These are phyloP conservation scores for Cladopsammia gracilis DNA, from an alignment of 64 coral and sea anemone species.

Conservation along the genomic window DNA sequence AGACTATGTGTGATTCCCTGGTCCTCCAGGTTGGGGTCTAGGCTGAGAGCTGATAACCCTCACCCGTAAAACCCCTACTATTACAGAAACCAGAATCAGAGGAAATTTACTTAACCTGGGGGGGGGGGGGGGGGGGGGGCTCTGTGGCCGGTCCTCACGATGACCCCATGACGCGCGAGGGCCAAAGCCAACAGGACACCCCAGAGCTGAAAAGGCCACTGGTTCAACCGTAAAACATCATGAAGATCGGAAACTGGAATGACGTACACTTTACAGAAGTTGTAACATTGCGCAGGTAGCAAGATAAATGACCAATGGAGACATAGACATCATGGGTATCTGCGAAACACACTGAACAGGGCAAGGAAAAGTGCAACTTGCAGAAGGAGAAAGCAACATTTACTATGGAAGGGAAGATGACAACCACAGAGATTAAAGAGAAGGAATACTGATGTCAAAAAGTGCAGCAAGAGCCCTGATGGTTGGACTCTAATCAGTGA, in stretches of 20 bases:
- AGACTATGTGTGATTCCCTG: no score
- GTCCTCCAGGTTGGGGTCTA: no score
- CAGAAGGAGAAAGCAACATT: slow-evolving; percentile 17
- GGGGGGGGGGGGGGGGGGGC: no score
- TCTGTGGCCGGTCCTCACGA: slow-evolving; percentile 19
- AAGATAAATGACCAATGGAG: neutral
- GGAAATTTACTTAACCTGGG: slow-evolving; percentile 52
- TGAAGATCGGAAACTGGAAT: neutral
- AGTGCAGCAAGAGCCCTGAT: neutral
- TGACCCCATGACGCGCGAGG: slow-evolving; percentile 42
- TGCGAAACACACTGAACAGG: slow-evolving; percentile 17
- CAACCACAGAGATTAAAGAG: slow-evolving; percentile 38
- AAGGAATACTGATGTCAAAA: slow-evolving; percentile 50
- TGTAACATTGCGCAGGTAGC: slow-evolving; percentile 27
- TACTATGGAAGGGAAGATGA: slow-evolving; percentile 44
- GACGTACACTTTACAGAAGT: neutral
- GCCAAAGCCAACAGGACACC: slow-evolving; percentile 65
- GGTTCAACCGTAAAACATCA: slow-evolving; percentile 22
- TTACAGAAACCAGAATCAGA: no score
- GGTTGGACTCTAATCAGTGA: neutral
- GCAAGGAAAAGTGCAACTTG: slow-evolving; percentile 35
- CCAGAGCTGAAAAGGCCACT: no score
- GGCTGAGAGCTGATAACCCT: no score
- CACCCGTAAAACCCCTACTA: no score
- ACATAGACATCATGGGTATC: neutral